Base-by-base conservation (phyloP, 1,140 invertebrate genomes). In the Drosophila busckii region DNA sequence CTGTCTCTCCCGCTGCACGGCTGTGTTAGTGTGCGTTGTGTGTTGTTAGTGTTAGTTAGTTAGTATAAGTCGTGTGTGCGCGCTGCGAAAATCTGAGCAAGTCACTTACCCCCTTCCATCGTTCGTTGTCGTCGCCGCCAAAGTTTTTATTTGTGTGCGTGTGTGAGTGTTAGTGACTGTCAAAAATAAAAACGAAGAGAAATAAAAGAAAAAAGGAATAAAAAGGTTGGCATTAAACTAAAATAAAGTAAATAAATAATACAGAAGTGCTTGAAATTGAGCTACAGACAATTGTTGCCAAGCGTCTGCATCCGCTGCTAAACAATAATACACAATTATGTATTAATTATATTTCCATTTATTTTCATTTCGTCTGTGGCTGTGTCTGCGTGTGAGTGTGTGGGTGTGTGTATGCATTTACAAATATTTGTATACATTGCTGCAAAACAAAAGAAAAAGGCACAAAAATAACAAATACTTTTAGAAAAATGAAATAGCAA, bases 71-170 rank as follows among this genome's bases (percentile, higher is more conserved):
- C 71, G 70, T 59, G 54, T 54, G 45, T 63, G 53, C 41, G 60
- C 64, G 73, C 52, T 67, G 73, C 71, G 67, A 78, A 80, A 80
- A 78, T 37, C 62, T 62, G 48, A 67, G 56, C 42, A 31, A 9
- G 10, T 10, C n/a, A 8, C n/a, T 9, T 1, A 1, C 10, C 13
- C 8, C 25, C 25, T 17, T 19, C n/a, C 22, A 31, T 31, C 60
- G 67, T 42, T 67, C 73, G 71, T 70, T 76, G 70, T 75, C 70
- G 70, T 53, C 48, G 58, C 69, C 40, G 32, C 26, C 54, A 20
- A 41, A 44, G 42, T 42, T 38, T 52, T 53, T 45, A 42, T 48
- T 46, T 32, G 45, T 56, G 35, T 50, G 45, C 45, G 35, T 52
- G 52, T 73, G 70, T 68, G 62, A 66, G 62, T 66, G 61, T 49